Evolutionary conservation across 2,797 vertebrate genomes (phyloP).

Genomic region (Anisognathus igniventris): DNA sequence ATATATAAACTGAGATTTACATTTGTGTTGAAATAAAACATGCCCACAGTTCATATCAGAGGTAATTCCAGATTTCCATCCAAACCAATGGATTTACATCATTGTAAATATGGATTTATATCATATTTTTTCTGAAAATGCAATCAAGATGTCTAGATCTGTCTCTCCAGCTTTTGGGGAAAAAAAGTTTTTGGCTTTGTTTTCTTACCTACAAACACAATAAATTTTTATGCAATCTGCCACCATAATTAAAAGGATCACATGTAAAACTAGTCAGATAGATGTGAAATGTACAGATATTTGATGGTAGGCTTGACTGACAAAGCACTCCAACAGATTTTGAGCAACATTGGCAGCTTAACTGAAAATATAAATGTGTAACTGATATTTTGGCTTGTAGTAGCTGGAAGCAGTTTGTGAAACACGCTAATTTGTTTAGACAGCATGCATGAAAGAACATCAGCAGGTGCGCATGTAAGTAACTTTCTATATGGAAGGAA

Average conservation of each 20-base stretch:
- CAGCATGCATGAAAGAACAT: background rate
- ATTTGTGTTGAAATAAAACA: background rate
- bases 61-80: background rate
- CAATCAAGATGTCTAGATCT: background rate
- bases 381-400: background rate
- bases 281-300: background rate
- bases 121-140: background rate
- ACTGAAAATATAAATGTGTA: background rate
- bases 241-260: background rate
- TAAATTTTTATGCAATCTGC: background rate
- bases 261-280: background rate
- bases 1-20: background rate
- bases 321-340: background rate
- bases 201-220: background rate
- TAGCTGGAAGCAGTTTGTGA: background rate
- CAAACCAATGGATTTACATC: background rate
- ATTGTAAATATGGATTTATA: background rate
- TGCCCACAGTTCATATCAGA: background rate
- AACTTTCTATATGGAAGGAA: background rate
- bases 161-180: background rate
- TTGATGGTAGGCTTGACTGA: background rate
- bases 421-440: background rate
- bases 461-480: background rate
- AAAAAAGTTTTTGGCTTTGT: background rate
- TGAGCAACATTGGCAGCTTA: background rate